Evolutionary conservation across 1,140 invertebrate genomes (phyloP).

Genomic region (Papilio aristodemus): DNA sequence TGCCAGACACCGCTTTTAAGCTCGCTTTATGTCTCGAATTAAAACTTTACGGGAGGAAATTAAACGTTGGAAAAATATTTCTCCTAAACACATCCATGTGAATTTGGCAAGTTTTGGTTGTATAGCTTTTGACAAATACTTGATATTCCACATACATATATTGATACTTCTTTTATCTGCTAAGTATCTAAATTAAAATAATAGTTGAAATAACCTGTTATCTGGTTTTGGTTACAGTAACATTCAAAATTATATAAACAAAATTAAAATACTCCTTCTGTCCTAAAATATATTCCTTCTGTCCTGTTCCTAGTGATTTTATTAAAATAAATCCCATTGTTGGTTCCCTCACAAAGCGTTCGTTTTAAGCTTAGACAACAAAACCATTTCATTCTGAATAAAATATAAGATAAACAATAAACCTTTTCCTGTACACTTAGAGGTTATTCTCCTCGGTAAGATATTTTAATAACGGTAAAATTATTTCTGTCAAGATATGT

Average conservation of each 20-base stretch:
- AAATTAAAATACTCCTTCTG: conserved; percentile 9
- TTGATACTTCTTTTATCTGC: not conserved
- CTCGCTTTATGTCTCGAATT: conserved; percentile 74
- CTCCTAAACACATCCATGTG: conserved; percentile 37
- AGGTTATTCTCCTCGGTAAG: not conserved
- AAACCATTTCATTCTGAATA: conserved; percentile 17
- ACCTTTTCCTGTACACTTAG: conserved; percentile 11
- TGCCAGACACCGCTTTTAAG: conserved; percentile 77
- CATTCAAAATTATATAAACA: not conserved
- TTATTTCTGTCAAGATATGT: conserved; percentile 50
- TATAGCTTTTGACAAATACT: not conserved
- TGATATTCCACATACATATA: not conserved
- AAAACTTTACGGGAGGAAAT: conserved; percentile 77
- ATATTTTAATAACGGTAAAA: conserved; percentile 35
- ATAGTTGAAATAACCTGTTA: conserved; percentile 1
- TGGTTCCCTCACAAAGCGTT: not conserved
- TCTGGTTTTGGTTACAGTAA: not conserved
- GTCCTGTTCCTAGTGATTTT: not conserved
- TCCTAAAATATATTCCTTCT: not conserved
- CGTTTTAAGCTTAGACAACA: conserved; percentile 9
- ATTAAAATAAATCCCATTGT: conserved; percentile 17
- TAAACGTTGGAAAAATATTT: conserved; percentile 71
- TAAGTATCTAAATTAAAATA: not conserved
- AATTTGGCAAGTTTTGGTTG: conserved; percentile 32
- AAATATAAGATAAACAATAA: conserved; percentile 14